These are phyloP conservation scores for Rhinogobius similis DNA, from an alignment of 2,113 vertebrate genomes.

Conservation along the genomic window DNA sequence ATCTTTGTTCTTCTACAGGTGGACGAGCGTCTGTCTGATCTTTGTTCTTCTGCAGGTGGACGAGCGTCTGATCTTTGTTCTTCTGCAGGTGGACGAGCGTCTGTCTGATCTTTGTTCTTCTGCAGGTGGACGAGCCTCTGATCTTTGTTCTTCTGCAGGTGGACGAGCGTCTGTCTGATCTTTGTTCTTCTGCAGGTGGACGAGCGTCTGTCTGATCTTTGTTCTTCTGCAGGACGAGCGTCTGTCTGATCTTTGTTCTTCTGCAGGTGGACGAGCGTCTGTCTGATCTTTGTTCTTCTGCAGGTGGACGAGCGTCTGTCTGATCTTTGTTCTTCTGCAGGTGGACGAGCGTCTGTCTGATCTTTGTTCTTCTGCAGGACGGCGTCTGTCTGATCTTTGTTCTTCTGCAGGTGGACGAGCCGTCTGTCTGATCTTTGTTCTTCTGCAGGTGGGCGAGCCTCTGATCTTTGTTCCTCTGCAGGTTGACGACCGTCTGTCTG, in stretches of 20 bases:
- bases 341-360: constrained; percentile 65
- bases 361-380: constrained; percentile 51
- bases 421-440: constrained; percentile 60
- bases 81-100: constrained; percentile 62
- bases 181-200: constrained; percentile 66
- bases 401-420: constrained; percentile 61
- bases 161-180: constrained; percentile 58
- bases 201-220: constrained; percentile 61
- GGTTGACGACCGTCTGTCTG: constrained; percentile 68
- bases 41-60: constrained; percentile 66
- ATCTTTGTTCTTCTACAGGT: constrained; percentile 62
- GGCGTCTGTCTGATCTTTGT: constrained; percentile 62
- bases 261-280: constrained; percentile 71
- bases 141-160: constrained; percentile 60
- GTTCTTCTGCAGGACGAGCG: constrained; percentile 42
- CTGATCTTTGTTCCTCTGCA: constrained; percentile 59
- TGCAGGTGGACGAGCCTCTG: constrained; percentile 72
- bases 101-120: constrained; percentile 54
- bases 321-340: constrained; percentile 56
- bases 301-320: constrained; percentile 72
- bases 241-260: constrained; percentile 57
- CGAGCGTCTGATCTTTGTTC: constrained; percentile 56
- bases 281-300: constrained; percentile 22
- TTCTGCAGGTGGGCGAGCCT: constrained; percentile 62
- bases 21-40: constrained; percentile 58